A percentile compares a stretch with the other conserved stretches of the same genome.
Conservation (phyloP, 2,888 invertebrate genomes). For the Celastrina argiolus region DNA sequence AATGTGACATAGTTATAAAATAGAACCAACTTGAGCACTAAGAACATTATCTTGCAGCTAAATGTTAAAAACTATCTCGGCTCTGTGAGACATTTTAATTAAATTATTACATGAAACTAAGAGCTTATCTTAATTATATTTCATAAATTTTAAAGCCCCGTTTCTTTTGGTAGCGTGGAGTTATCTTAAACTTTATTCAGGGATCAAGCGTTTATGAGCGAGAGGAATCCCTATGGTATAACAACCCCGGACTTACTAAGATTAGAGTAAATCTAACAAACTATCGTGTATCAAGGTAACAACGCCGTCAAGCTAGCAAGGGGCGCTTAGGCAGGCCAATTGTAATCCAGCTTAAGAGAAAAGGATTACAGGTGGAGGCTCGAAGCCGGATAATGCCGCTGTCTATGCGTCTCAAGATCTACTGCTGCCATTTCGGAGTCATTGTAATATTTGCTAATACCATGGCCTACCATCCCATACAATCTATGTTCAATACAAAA, state of each 20-base stretch:
- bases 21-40: background rate
- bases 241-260: constrained; percentile 37
- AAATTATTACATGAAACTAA: constrained; percentile 4
- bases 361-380: constrained; percentile 63
- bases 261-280: constrained; percentile 49
- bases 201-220: background rate
- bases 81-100: constrained; percentile 9
- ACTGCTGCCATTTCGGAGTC: background rate
- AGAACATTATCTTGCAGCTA: background rate
- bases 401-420: constrained; percentile 20
- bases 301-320: constrained; percentile 55
- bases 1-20: too few relatives aligned
- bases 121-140: constrained; percentile 20
- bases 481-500: too few relatives aligned
- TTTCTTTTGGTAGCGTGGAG: constrained; percentile 7
- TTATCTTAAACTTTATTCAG: constrained; percentile 28
- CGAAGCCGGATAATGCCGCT: constrained; percentile 47
- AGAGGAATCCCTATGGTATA: constrained; percentile 33
- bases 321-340: constrained; percentile 55
- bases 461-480: too few relatives aligned
- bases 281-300: constrained; percentile 51
- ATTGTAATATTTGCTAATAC: too few relatives aligned
- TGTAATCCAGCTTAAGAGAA: constrained; percentile 66
- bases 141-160: constrained; percentile 7
- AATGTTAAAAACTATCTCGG: constrained; percentile 12